Base-by-base conservation (phyloP, 2,888 invertebrate species). In the Asteroscopus sphinx region DNA sequence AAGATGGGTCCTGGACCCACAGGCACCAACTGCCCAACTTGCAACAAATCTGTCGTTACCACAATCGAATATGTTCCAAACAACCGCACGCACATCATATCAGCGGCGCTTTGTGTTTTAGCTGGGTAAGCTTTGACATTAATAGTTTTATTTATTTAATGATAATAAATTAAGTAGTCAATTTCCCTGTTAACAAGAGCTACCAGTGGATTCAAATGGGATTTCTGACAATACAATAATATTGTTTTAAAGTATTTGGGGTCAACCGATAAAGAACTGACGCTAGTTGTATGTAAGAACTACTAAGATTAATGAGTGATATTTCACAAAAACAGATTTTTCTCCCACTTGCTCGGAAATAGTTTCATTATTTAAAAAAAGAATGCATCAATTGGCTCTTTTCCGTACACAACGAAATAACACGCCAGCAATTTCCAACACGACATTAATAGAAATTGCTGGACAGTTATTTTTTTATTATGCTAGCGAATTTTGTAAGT, bases 1-100 rank as follows among this genome's bases (percentile, higher is more conserved):
- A 91, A 89, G 49, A 81, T 93, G 35, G 93, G 93, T 30, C 93
- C 93, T 0, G 93, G 93, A 0, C 92, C 88, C 1, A 90, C 93
- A 0, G 93, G 93, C 11, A 88, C 89, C 3, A 84, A 85, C 11
- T 94, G 93, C 64, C 83, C 85, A 0, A 86, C 83, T 11, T 94
- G 93, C 81, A 87, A 90, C 73, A 91, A 89, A 68, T 85, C 85
- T 8, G 86, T 93, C 46, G 91, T 94, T 9, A 92, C 92, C 15
- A 82, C 85, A 64, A 91, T 93, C 3, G 88, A 94, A 59, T 93
- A 89, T 57, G 91, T 90, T n/a, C 84, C 93, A 0, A 94, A 92
- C 67, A 94, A 91, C 66, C 83, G 91, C 32, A 94, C 93, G 8
- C 93, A 94, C 68, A 93, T 94, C 17, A 79, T 91, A 17, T 92